Percentiles rank a stretch among this genome's conserved stretches.
Conservation (phyloP, 2,797 vertebrate species). For the Propithecus perrieri region DNA sequence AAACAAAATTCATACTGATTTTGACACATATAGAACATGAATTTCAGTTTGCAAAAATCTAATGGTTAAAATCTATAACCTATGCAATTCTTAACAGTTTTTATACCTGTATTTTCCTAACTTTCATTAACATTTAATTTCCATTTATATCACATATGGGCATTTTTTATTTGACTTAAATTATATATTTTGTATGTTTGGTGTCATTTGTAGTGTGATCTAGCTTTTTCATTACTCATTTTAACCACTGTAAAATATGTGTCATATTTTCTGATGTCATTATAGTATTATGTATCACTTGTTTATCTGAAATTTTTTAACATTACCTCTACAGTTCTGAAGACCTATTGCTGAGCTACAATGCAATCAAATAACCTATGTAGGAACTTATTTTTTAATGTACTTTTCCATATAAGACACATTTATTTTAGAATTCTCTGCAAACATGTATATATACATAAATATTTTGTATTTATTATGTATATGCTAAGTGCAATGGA, state of each 20-base stretch:
- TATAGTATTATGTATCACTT: neutral
- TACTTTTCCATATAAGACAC: slow-evolving; percentile 26
- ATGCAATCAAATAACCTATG: neutral
- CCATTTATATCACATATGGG: slow-evolving; percentile 23
- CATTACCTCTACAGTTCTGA: neutral
- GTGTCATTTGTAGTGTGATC: slow-evolving; percentile 3
- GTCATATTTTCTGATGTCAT: slow-evolving; percentile 25
- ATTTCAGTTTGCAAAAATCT: slow-evolving; percentile 38
- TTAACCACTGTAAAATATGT: slow-evolving; percentile 40
- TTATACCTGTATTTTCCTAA: slow-evolving; percentile 28
- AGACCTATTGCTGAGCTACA: slow-evolving; percentile 16
- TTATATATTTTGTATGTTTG: slow-evolving; percentile 2
- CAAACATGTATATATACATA: neutral
- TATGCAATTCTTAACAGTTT: slow-evolving; percentile 12
- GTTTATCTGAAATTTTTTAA: slow-evolving; percentile 26
- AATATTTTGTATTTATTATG: neutral
- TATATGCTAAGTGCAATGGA: neutral
- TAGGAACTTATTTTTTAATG: slow-evolving; percentile 26
- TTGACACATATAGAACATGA: slow-evolving; percentile 42
- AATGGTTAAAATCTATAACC: slow-evolving; percentile 27
- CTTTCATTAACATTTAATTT: slow-evolving; percentile 60
- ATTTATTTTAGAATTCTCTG: neutral
- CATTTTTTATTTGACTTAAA: slow-evolving; percentile 48
- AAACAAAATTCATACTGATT: slow-evolving; percentile 60
- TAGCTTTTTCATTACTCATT: slow-evolving; percentile 40